Conservation (phyloP, 2,113 vertebrate species). For the Corvus moneduloides region DNA sequence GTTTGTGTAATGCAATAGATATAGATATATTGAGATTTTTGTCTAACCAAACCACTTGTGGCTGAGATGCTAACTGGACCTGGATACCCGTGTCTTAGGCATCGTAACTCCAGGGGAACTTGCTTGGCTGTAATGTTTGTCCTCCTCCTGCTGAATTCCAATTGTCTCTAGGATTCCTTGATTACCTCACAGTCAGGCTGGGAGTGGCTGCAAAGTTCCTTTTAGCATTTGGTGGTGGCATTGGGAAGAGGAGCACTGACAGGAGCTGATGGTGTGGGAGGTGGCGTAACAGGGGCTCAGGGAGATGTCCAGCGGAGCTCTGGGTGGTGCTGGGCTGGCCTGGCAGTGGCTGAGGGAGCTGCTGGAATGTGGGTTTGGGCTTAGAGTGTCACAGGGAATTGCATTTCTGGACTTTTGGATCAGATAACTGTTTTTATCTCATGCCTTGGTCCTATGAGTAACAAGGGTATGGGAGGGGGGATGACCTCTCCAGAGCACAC, state of each 20-base stretch:
- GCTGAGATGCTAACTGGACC: background rate
- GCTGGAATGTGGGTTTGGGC: background rate
- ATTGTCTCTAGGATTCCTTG: background rate
- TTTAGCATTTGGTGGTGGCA: background rate
- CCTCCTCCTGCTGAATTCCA: background rate
- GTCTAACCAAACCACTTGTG: background rate
- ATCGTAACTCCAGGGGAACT: background rate
- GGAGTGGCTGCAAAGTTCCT: background rate
- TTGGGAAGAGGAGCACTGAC: background rate
- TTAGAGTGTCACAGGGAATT: background rate
- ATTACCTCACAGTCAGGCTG: background rate
- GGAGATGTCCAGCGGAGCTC: background rate
- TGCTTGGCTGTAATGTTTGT: background rate
- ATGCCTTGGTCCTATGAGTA: background rate
- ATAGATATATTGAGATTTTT: fast-evolving
- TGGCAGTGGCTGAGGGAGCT: background rate
- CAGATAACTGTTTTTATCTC: background rate
- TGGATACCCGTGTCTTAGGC: background rate
- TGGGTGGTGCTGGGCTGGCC: background rate
- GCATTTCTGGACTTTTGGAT: background rate
- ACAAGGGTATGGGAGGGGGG: background rate
- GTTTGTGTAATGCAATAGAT: background rate
- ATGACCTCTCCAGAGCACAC: background rate
- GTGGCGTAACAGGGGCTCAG: fast-evolving
- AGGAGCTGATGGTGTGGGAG: background rate